These are phyloP conservation scores for Telenomus remus DNA, from an alignment of 1,140 invertebrate genomes.

Conservation along the genomic window DNA sequence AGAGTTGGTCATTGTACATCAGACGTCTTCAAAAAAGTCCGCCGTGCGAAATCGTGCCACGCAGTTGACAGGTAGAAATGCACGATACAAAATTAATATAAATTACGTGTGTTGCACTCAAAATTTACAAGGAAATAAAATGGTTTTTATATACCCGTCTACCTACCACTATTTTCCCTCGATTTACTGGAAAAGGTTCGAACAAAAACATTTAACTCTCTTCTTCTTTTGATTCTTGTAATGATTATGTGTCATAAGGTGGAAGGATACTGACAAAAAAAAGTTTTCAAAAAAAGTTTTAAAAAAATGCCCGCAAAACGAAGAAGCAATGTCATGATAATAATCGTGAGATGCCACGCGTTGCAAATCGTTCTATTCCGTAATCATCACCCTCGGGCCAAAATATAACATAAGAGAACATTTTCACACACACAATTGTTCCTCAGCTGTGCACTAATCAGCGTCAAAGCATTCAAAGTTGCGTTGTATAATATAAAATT, in stretches of 20 bases:
- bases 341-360: no score
- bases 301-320: no score
- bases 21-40: slow-evolving; percentile 38
- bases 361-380: background rate
- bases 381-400: background rate
- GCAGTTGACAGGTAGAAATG: slow-evolving; percentile 54
- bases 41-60: slow-evolving; percentile 34
- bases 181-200: slow-evolving; percentile 75
- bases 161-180: slow-evolving; percentile 75
- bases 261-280: slow-evolving; percentile 8
- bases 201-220: slow-evolving; percentile 72
- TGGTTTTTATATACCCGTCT: slow-evolving; percentile 71
- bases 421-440: slow-evolving; percentile 42
- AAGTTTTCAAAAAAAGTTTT: no score
- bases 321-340: no score
- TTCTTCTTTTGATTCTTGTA: slow-evolving; percentile 51
- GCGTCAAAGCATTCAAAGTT: slow-evolving; percentile 48
- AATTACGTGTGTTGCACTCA: slow-evolving; percentile 67
- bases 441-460: slow-evolving; percentile 56
- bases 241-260: slow-evolving; percentile 59
- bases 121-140: slow-evolving; percentile 72
- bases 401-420: slow-evolving; percentile 10
- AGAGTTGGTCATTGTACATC: slow-evolving; percentile 53
- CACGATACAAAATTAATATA: slow-evolving; percentile 58
- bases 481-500: slow-evolving; percentile 24